Base-by-base conservation (phyloP, 2,888 invertebrate genomes). In the Himalopsyche tibetana region DNA sequence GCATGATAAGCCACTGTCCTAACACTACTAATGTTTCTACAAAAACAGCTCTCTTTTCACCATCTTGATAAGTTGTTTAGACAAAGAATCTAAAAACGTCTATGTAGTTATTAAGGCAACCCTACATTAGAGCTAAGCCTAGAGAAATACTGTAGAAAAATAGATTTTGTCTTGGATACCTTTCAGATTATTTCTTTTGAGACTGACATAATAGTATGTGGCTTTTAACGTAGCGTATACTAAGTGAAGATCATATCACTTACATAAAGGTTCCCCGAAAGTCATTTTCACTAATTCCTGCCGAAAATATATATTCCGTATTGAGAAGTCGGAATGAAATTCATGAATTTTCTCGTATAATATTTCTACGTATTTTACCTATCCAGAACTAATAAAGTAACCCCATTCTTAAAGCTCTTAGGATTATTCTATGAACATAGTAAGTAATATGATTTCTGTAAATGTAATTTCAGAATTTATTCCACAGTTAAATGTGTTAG, bases 31-130 rank as follows among this genome's bases (percentile, higher is more conserved):
- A 74, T 74, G 74, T 38, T 19, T 15, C 6, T 28, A 28, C 19
- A 11, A 74, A 74, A 74, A 36, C 74, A 74, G 74, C 74, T 28
- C 74, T 74, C 74, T 74, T 38, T 36, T 28, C 74, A 74, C 74
- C 74, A 74, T 74, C 74, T 74, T 74, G 74, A 74, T 74, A 74
- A 74, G 74, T 74, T 74, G 74, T 74, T 74, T 74, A 74, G 74
- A 74, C 74, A 74, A 74, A 74, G 74, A 74, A 74, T 74, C 74
- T 74, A 74, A 74, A 74, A 74, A 74, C 74, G 74, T 63, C 63
- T 19, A 63, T 63, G 63, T 74, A 69, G 69, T 38, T 74, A 74
- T 74, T 38, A 38, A 74, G 74, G 74, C 74, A 74, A 74, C 36
- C 74, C 74, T 74, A 36, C 74, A 74, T 74, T 74, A 74, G 36